Evolutionary conservation across 2,113 vertebrate genomes (phyloP).

Genomic region (Leptobrachium leishanense): DNA sequence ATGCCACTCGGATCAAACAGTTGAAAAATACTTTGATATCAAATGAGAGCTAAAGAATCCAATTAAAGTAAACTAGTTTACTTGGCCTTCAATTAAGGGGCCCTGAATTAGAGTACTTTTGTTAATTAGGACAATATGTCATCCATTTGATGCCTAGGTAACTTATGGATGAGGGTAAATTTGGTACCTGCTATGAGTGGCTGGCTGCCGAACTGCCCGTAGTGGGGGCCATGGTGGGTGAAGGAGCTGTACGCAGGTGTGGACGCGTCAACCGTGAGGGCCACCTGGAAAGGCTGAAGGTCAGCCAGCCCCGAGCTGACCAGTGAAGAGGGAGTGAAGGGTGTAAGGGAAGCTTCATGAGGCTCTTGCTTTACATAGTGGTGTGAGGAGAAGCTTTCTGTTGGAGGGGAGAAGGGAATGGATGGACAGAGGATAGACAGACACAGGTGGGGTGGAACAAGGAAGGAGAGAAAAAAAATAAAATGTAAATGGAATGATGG

Average conservation of each 20-base stretch:
- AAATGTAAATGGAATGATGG: slow-evolving; percentile 70
- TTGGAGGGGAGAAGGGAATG: slow-evolving; percentile 65
- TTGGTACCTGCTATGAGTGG: slow-evolving; percentile 82
- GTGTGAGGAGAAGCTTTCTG: slow-evolving; percentile 84
- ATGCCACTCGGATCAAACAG: no score
- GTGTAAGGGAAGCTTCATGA: slow-evolving; percentile 87
- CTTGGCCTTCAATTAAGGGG: no score
- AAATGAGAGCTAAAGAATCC: no score
- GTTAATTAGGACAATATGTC: no score
- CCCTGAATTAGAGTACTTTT: no score
- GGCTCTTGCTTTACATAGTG: slow-evolving; percentile 87
- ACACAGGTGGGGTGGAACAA: slow-evolving; percentile 57
- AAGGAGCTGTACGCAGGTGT: slow-evolving; percentile 80
- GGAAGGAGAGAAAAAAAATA: slow-evolving; percentile 66
- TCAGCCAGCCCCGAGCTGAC: slow-evolving; percentile 81
- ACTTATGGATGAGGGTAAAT: slow-evolving; percentile 57
- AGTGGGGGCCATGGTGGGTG: slow-evolving; percentile 76
- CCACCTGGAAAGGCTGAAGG: slow-evolving; percentile 82
- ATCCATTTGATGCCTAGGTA: slow-evolving; percentile 1
- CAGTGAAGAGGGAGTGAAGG: slow-evolving; percentile 83
- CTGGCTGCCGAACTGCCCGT: slow-evolving; percentile 84
- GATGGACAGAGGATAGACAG: slow-evolving; percentile 62
- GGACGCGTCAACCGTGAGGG: slow-evolving; percentile 83
- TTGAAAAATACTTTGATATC: no score
- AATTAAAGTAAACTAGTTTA: no score